phyloP scores from a whole-genome alignment of 1,140 invertebrate species.

The Reticulitermes speratus region DNA sequence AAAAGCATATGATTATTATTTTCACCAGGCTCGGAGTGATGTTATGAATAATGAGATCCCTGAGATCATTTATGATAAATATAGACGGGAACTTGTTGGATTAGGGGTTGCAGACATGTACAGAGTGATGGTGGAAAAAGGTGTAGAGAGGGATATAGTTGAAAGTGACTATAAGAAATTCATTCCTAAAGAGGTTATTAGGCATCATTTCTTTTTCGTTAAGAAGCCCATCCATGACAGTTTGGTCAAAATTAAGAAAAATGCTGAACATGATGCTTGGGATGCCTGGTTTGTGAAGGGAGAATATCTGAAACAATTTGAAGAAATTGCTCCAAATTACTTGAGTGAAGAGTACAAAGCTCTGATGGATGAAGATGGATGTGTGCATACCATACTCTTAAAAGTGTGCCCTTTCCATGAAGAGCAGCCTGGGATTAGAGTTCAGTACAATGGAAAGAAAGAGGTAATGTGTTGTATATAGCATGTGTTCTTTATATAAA shows the following conservation, averaged over 20 bases:
- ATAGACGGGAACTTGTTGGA: slow-evolving; percentile 72
- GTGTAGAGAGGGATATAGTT: slow-evolving; percentile 60
- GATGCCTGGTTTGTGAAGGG: slow-evolving; percentile 64
- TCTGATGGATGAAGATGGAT: slow-evolving; percentile 59
- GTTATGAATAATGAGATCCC: slow-evolving; percentile 74
- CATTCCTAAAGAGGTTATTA: slow-evolving; percentile 74
- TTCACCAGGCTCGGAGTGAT: slow-evolving; percentile 78
- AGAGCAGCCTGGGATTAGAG: slow-evolving; percentile 63
- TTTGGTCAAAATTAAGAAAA: slow-evolving; percentile 58
- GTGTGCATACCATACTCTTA: slow-evolving; percentile 58
- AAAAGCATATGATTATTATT: slow-evolving; percentile 80
- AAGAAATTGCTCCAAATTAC: slow-evolving; percentile 76
- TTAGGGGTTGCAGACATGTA: slow-evolving; percentile 82
- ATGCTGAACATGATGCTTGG: slow-evolving; percentile 53
- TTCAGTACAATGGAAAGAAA: slow-evolving; percentile 58
- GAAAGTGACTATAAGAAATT: slow-evolving; percentile 77
- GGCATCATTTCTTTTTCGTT: slow-evolving; percentile 69
- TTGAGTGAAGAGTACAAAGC: slow-evolving; percentile 73
- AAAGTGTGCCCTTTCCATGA: slow-evolving; percentile 69
- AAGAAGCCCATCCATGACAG: slow-evolving; percentile 69
- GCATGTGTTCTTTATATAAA: background rate
- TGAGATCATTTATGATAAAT: slow-evolving; percentile 72
- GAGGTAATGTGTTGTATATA: slow-evolving; percentile 50
- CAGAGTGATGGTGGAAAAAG: slow-evolving; percentile 71
- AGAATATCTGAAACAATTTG: slow-evolving; percentile 74